These are phyloP conservation scores for Maccullochella peelii DNA, from an alignment of 2,113 vertebrate species.

Conservation along the genomic window DNA sequence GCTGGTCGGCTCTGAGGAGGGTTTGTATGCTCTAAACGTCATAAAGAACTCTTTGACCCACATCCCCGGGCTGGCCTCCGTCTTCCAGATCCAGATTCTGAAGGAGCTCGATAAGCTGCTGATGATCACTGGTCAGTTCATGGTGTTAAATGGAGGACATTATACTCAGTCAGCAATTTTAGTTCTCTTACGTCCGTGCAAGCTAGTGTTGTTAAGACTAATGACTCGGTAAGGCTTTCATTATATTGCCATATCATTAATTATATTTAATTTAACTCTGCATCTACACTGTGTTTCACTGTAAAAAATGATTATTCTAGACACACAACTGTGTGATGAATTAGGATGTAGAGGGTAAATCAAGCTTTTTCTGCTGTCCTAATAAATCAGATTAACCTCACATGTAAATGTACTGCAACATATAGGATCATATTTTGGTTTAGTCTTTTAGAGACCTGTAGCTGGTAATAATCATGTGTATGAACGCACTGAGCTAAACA, in stretches of 20 bases:
- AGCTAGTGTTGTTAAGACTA: not conserved
- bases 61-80: slow-evolving; percentile 93
- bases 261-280: not conserved
- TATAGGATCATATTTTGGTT: not conserved
- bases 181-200: not conserved
- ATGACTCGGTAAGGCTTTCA: not conserved
- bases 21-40: slow-evolving; percentile 96
- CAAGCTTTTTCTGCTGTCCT: not conserved
- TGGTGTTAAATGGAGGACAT: not conserved
- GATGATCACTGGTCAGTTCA: slow-evolving; percentile 93
- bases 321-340: not conserved
- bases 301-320: not conserved
- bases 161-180: not conserved
- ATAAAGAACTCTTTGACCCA: slow-evolving; percentile 98
- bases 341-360: not conserved
- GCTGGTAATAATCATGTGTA: not conserved
- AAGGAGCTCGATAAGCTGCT: slow-evolving; percentile 97
- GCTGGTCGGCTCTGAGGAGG: slow-evolving; percentile 97
- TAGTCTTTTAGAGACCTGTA: not conserved
- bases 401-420: not conserved
- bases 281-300: not conserved
- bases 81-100: slow-evolving; percentile 98
- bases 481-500: not conserved
- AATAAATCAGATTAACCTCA: not conserved
- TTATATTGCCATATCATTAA: not conserved